phyloP scores from a whole-genome alignment of 2,797 vertebrate species.

The Graptemys geographica region DNA sequence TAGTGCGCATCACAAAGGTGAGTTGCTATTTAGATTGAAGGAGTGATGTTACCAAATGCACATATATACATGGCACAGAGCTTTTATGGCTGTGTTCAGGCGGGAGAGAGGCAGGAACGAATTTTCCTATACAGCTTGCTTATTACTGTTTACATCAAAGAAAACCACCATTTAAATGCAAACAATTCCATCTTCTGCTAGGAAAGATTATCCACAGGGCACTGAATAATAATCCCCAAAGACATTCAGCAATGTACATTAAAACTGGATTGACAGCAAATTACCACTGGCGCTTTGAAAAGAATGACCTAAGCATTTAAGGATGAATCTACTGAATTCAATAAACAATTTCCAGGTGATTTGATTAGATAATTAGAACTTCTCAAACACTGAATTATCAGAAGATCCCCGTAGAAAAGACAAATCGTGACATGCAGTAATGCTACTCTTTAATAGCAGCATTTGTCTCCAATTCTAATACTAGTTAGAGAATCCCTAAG shows the following conservation, averaged over 20 bases:
- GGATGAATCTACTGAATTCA: slow-evolving; percentile 46
- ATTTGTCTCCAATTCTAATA: neutral
- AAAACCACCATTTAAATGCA: slow-evolving; percentile 62
- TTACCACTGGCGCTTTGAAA: slow-evolving; percentile 43
- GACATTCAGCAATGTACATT: slow-evolving; percentile 32
- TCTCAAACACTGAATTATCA: slow-evolving; percentile 46
- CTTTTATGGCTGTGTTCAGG: slow-evolving; percentile 38
- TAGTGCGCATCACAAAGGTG: neutral
- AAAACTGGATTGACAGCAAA: slow-evolving; percentile 36
- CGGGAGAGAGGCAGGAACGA: slow-evolving; percentile 31
- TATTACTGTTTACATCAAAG: slow-evolving; percentile 52
- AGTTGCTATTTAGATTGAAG: slow-evolving; percentile 1
- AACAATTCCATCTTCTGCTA: slow-evolving; percentile 36
- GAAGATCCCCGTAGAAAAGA: slow-evolving; percentile 31
- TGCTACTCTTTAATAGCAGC: neutral
- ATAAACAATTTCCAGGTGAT: slow-evolving; percentile 65
- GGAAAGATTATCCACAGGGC: slow-evolving; percentile 34
- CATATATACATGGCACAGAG: neutral
- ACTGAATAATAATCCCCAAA: slow-evolving; percentile 31
- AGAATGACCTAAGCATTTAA: slow-evolving; percentile 38
- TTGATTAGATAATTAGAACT: slow-evolving; percentile 60
- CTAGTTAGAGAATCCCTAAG: neutral
- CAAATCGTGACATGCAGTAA: slow-evolving; percentile 18
- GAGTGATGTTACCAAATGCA: neutral
- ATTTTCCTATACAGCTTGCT: slow-evolving; percentile 28